Base-by-base conservation (phyloP, 2,797 vertebrate species). In the Trematomus bernacchii region DNA sequence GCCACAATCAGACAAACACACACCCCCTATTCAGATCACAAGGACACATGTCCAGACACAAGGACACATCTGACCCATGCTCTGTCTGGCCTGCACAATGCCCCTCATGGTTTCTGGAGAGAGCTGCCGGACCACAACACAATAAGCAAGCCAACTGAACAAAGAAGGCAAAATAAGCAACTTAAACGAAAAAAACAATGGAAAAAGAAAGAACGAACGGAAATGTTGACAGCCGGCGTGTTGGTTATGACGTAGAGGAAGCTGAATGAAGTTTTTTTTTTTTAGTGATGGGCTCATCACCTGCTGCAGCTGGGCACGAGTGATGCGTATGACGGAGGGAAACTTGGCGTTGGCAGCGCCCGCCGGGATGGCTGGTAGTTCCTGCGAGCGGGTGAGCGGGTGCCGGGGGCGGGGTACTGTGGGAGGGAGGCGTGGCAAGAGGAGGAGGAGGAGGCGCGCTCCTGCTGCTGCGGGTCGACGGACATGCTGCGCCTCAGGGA, bases 291-390 rank as follows among this genome's bases (percentile, higher is more conserved):
- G 87, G 76, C 66, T 93, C 94, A 94, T 97, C 97, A 98, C 97
- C 97, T 98, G 97, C 95, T 96, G 95, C 27, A 95, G 95, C 89
- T 97, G 97, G 79, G 97, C 96, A 54, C 97, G 96, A 85, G 96
- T 97, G 96, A 98, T 96, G 93, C 96, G 95, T 93, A 97, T 98
- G 94, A 97, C 94, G 87, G 97, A 96, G 95, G 97, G 96, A 55
- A 96, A 90, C 96, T 94, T 97, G 95, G 89, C 86, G 90, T 94
- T 95, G 93, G 94, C 93, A 71, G 91, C 96, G 52, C 95, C 95
- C 73, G 91, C 93, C n/a, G 97, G 96, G 91, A 96, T 96, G 84
- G 95, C 92, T 71, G 97, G 97, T 87, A 98, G 96, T 90, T 97
- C 94, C 97, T 96, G 86, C 94, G 96, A 68, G 90, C 93, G 73